phyloP scores from a whole-genome alignment of 2,113 vertebrate genomes.

The Pterocles gutturalis region DNA sequence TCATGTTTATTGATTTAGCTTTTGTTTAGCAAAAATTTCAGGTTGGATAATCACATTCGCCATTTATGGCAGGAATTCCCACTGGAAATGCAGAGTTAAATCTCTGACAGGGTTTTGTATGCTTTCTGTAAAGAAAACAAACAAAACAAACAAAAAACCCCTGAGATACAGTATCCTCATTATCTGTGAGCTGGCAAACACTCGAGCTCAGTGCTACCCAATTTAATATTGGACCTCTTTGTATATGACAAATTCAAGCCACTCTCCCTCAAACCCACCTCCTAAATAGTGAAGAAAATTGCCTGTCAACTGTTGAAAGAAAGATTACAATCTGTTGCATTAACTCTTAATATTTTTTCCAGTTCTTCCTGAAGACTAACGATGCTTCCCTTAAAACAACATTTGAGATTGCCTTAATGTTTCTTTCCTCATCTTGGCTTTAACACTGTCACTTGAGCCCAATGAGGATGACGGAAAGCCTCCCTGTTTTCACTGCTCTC shows the following conservation, averaged over 20 bases:
- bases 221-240: background rate
- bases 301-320: background rate
- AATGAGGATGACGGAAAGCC: background rate
- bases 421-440: background rate
- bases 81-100: conserved; percentile 33
- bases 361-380: background rate
- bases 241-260: background rate
- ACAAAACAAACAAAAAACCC: background rate
- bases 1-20: background rate
- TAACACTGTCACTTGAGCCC: background rate
- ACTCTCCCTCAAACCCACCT: background rate
- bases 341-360: background rate
- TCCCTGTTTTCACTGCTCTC: background rate
- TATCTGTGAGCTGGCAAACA: background rate
- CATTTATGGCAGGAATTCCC: conserved; percentile 45
- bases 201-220: background rate
- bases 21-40: conserved; percentile 58
- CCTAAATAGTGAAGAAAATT: conserved; percentile 4
- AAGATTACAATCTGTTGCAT: background rate
- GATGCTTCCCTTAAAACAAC: background rate
- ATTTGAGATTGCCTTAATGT: background rate
- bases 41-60: conserved; percentile 42
- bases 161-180: background rate
- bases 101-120: conserved; percentile 4
- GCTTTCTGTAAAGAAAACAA: background rate